Percentiles rank a stretch among this genome's conserved stretches.
Conservation (phyloP, 2,888 invertebrate genomes). For the Melitaea athalia region DNA sequence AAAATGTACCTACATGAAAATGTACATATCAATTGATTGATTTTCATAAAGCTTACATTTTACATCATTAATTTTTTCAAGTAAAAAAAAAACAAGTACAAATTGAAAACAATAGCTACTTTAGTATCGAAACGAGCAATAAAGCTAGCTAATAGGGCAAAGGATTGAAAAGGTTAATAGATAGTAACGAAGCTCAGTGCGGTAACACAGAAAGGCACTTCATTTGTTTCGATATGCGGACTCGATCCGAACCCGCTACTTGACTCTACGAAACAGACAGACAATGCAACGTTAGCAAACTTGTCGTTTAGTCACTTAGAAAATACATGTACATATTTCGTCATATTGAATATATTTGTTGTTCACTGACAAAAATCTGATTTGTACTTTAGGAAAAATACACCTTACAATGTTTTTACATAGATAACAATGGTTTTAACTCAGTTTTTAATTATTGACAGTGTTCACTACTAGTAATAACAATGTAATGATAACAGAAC, state of each 20-base stretch:
- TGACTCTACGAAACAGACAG: slow-evolving; percentile 3
- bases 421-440: no score
- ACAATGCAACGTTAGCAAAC: slow-evolving; percentile 6
- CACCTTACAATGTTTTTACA: no score
- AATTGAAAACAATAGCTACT: not conserved
- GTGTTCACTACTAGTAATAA: no score
- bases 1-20: not conserved
- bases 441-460: no score
- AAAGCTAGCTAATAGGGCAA: slow-evolving; percentile 1
- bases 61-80: not conserved
- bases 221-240: slow-evolving; percentile 33
- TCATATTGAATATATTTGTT: no score
- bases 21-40: not conserved
- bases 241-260: slow-evolving; percentile 20
- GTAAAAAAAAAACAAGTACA: not conserved
- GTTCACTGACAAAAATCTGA: no score
- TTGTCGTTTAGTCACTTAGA: not conserved
- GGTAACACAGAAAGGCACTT: slow-evolving; percentile 33
- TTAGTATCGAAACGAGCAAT: not conserved
- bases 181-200: slow-evolving; percentile 20
- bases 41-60: no score
- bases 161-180: slow-evolving; percentile 26
- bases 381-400: no score
- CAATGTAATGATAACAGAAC: no score
- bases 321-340: not conserved